Evolutionary conservation across 2,113 vertebrate species (phyloP).

Genomic region (Bucco capensis): DNA sequence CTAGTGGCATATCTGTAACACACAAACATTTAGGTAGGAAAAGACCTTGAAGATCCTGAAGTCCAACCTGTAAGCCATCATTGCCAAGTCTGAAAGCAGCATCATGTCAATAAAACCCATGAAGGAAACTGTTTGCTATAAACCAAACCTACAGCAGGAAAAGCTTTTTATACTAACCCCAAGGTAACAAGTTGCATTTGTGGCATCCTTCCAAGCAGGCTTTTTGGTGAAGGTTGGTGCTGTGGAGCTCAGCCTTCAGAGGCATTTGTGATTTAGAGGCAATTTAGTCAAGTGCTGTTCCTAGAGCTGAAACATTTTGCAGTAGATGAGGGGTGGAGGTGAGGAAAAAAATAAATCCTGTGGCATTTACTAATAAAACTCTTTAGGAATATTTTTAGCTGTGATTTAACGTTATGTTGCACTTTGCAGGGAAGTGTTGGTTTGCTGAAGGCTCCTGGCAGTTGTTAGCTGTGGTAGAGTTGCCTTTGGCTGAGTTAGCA

Average conservation of each 20-base stretch:
- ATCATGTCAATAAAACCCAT: neutral
- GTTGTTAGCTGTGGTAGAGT: neutral
- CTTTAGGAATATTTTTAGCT: conserved; percentile 18
- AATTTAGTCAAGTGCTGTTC: neutral
- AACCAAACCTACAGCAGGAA: accelerated
- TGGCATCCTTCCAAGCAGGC: neutral
- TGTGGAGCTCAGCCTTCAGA: neutral
- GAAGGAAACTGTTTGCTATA: neutral
- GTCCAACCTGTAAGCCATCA: neutral
- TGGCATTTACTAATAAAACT: conserved; percentile 39
- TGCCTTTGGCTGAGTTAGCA: neutral
- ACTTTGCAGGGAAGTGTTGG: neutral
- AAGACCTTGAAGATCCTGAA: neutral
- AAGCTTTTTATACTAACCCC: neutral
- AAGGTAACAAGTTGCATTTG: neutral
- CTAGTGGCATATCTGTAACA: neutral
- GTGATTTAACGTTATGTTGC: neutral
- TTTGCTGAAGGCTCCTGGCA: conserved; percentile 3
- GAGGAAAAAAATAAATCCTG: neutral
- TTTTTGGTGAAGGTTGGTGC: neutral
- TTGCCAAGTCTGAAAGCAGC: neutral
- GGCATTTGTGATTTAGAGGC: neutral
- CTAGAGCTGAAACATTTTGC: neutral
- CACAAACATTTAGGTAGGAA: neutral
- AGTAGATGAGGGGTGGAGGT: neutral